These are phyloP conservation scores for Capitulum mitella DNA, from an alignment of 2,888 invertebrate genomes.

Conservation along the genomic window DNA sequence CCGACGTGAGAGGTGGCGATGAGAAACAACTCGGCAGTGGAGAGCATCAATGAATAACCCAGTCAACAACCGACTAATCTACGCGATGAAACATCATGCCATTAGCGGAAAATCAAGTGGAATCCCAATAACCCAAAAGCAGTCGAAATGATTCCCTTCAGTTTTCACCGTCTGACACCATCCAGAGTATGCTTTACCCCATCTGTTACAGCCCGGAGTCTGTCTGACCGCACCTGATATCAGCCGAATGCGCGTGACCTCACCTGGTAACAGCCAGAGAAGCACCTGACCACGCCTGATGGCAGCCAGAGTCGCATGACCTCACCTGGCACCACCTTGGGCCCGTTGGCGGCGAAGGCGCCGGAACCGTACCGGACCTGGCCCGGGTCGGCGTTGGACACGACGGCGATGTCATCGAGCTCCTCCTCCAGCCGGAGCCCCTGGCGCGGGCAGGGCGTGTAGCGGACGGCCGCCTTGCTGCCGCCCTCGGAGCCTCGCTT, in stretches of 20 bases:
- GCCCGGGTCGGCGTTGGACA: conserved; percentile 51
- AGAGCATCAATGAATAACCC: too few relatives aligned
- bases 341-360: conserved; percentile 53
- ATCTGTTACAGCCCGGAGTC: too few relatives aligned
- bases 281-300: background rate
- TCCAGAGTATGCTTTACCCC: too few relatives aligned
- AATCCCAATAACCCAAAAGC: too few relatives aligned
- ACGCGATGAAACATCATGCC: too few relatives aligned
- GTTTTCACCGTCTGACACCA: too few relatives aligned
- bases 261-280: background rate
- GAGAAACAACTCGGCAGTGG: too few relatives aligned
- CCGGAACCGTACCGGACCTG: conserved; percentile 55
- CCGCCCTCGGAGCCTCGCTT: conserved; percentile 25
- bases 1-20: too few relatives aligned
- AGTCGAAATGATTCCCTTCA: too few relatives aligned
- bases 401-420: conserved; percentile 60
- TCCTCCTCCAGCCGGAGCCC: conserved; percentile 42
- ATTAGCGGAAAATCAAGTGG: too few relatives aligned
- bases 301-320: background rate
- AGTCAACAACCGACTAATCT: too few relatives aligned
- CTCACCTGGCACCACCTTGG: conserved; percentile 54
- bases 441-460: conserved; percentile 28
- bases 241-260: background rate
- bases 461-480: conserved; percentile 28
- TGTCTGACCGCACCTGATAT: background rate